phyloP scores from a whole-genome alignment of 2,888 invertebrate species.

The Andrena fulva region DNA sequence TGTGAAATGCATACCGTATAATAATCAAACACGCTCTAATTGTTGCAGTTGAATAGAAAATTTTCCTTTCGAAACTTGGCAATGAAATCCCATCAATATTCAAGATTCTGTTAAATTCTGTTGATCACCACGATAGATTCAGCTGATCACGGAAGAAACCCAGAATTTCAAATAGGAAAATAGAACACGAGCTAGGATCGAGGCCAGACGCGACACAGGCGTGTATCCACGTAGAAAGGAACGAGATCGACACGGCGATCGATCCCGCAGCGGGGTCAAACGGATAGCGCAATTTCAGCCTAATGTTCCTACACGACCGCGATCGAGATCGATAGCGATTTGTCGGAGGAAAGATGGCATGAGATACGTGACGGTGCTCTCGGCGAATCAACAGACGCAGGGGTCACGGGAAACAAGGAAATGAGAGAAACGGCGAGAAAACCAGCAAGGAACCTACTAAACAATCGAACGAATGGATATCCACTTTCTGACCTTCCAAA shows the following conservation, averaged over 20 bases:
- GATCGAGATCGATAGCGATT: constrained; percentile 75
- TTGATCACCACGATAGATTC: background rate
- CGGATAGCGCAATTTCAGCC: constrained; percentile 72
- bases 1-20: too few species aligned
- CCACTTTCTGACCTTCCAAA: constrained; percentile 51
- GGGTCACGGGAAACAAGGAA: constrained; percentile 27
- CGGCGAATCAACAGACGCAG: constrained; percentile 33
- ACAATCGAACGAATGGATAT: constrained; percentile 44
- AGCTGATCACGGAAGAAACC: constrained; percentile 19
- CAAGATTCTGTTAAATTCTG: too few species aligned
- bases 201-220: constrained; percentile 17
- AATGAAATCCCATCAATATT: too few species aligned
- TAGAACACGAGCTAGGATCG: constrained; percentile 45
- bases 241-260: constrained; percentile 66
- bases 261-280: constrained; percentile 69
- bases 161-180: constrained; percentile 54
- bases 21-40: too few species aligned
- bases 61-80: too few species aligned
- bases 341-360: constrained; percentile 65
- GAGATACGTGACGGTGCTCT: constrained; percentile 71
- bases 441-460: constrained; percentile 59
- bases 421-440: constrained; percentile 42
- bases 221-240: constrained; percentile 42
- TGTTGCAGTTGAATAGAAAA: too few species aligned
- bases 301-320: constrained; percentile 68